Percentiles rank a stretch among this genome's conserved stretches.
Evolutionary conservation across 2,113 vertebrate genomes (phyloP).

Genomic region (Brachypodius melanocephalos): DNA sequence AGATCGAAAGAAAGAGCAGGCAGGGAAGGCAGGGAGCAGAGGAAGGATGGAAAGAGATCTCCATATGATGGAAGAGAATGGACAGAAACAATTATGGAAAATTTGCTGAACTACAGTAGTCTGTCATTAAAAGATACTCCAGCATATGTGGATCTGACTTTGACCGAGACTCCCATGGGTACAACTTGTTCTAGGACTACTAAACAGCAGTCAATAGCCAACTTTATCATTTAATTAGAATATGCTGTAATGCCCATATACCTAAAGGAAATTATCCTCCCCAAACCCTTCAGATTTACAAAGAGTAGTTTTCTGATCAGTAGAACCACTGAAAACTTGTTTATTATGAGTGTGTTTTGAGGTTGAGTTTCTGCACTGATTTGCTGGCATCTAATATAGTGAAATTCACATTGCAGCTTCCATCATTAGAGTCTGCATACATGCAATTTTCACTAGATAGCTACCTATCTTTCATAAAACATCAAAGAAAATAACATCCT

Average conservation of each 20-base stretch:
- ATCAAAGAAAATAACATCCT: not conserved
- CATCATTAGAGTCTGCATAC: not conserved
- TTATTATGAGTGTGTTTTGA: not conserved
- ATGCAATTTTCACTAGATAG: not conserved
- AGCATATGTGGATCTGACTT: not conserved
- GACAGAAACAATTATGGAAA: not conserved
- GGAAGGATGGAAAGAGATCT: not conserved
- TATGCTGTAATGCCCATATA: not conserved
- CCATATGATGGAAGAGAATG: not conserved
- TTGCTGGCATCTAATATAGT: not conserved
- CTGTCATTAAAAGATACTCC: not conserved
- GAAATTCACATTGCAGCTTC: not conserved
- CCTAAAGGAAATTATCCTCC: not conserved
- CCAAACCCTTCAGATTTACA: not conserved
- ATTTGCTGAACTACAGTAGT: not conserved
- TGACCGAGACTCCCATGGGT: not conserved
- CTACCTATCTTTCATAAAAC: not conserved
- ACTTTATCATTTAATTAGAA: not conserved
- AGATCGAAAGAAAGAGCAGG: not conserved
- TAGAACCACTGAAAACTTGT: not conserved
- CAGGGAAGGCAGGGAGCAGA: not conserved
- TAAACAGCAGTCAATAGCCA: not conserved
- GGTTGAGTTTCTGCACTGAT: not conserved
- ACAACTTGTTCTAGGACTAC: not conserved
- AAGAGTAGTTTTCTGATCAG: not conserved